Evolutionary conservation across 2,888 invertebrate species (phyloP), one percentile per base, ranked within the genome.

Genomic region (Drosophila helvetica): DNA sequence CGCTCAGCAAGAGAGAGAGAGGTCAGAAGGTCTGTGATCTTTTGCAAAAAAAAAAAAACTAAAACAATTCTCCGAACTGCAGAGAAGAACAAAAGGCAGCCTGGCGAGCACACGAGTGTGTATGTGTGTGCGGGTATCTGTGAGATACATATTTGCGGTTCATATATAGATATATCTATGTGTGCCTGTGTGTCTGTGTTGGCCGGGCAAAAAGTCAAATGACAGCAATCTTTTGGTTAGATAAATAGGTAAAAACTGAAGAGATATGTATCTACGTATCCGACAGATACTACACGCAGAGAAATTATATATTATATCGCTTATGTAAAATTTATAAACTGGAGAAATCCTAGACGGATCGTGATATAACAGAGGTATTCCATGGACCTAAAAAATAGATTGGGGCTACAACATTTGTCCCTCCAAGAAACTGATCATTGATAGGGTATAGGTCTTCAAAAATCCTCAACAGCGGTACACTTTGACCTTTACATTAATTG

Each of bases 11-110:
- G 55, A 55, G 59, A 45, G 52, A 80, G 77, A 80, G 88, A 86
- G 89, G 89, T 86, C 89, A 89, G 82, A 89, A 86, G 89, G 86
- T 87, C 86, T 87, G 82, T 85, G 86, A 89, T 86, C 88, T 86
- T 87, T 86, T 81, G 77, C 79, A 86, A 69, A 75, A 66, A 74
- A 72, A 72, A 77, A 75, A 47, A 59, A 62, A 74, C 51, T 66
- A 43, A 62, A 63, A 72, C 30, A 73, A 74, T 74, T 74, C 74
- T 56, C 46, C 74, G 66, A 72, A 72, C 74, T 72, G 72, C 72
- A 59, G 66, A 61, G 61, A 59, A 70, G 72, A 72, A 72, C 74
- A 74, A 74, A 72, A 72, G 80, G 60, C 72, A 74, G 72, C 67
- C 60, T 65, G 72, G 52, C 55, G 59, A 52, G 48, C 43, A 42